These are phyloP conservation scores for Lateolabrax maculatus DNA, from an alignment of 2,797 vertebrate species.

Conservation along the genomic window DNA sequence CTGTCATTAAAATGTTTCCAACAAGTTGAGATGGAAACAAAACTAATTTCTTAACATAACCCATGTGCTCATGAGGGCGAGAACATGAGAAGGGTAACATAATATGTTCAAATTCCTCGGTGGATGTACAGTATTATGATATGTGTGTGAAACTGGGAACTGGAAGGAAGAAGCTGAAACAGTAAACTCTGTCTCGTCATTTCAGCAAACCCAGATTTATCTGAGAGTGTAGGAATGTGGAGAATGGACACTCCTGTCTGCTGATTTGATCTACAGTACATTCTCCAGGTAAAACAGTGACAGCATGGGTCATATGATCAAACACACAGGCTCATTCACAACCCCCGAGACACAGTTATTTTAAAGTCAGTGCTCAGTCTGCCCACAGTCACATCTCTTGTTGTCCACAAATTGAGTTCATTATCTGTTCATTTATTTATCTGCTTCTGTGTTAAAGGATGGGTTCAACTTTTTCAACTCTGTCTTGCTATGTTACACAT, in stretches of 20 bases:
- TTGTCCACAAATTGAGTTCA: too few relatives aligned
- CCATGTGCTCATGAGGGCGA: not conserved
- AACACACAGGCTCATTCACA: conserved; percentile 11
- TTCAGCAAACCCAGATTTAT: conserved; percentile 41
- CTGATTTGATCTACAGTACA: conserved; percentile 71
- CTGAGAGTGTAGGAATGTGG: conserved; percentile 57
- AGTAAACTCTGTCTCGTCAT: conserved; percentile 27
- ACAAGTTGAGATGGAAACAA: conserved; percentile 18
- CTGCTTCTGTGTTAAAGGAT: not conserved
- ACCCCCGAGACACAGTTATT: conserved; percentile 12
- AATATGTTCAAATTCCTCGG: not conserved
- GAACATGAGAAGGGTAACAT: not conserved
- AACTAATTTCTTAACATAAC: not conserved
- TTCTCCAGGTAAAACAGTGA: conserved; percentile 59
- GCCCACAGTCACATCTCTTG: not conserved
- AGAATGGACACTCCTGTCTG: conserved; percentile 55
- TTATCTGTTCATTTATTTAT: not conserved
- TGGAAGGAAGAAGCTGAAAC: not conserved
- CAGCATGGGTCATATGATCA: conserved; percentile 37
- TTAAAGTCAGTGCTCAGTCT: not conserved
- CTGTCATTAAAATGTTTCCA: not conserved
- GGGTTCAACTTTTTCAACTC: not conserved
- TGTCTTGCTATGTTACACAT: not conserved
- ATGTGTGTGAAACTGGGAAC: conserved; percentile 10
- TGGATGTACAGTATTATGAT: not conserved